These are phyloP conservation scores for Digitonthophagus gazella DNA, from an alignment of 2,888 invertebrate species.

Conservation along the genomic window DNA sequence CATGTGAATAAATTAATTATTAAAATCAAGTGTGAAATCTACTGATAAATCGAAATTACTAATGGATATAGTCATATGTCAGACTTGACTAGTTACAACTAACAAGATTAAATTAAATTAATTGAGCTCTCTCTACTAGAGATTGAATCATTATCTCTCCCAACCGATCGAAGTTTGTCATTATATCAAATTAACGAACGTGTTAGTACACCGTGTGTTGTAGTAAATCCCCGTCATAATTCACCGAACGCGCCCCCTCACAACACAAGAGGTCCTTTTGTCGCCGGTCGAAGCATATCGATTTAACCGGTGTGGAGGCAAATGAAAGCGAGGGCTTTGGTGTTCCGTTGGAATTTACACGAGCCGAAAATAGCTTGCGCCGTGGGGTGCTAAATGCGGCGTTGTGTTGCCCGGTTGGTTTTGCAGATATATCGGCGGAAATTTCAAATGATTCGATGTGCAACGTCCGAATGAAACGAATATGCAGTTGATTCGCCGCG, in stretches of 20 bases:
- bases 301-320: neutral
- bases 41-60: too few relatives aligned
- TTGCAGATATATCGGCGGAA: neutral
- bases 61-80: too few relatives aligned
- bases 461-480: neutral
- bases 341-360: neutral
- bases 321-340: neutral
- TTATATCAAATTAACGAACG: too few relatives aligned
- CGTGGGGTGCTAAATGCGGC: neutral
- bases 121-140: too few relatives aligned
- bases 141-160: too few relatives aligned
- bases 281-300: neutral
- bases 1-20: too few relatives aligned
- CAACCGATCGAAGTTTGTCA: too few relatives aligned
- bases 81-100: too few relatives aligned
- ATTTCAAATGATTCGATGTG: neutral
- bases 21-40: too few relatives aligned
- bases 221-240: neutral
- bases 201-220: neutral
- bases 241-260: neutral
- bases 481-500: too few relatives aligned
- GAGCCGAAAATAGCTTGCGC: neutral
- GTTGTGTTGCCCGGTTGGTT: neutral
- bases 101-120: too few relatives aligned
- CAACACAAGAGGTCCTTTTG: neutral